Evolutionary conservation across 2,888 invertebrate species (phyloP).

Genomic region (Ischnura elegans): DNA sequence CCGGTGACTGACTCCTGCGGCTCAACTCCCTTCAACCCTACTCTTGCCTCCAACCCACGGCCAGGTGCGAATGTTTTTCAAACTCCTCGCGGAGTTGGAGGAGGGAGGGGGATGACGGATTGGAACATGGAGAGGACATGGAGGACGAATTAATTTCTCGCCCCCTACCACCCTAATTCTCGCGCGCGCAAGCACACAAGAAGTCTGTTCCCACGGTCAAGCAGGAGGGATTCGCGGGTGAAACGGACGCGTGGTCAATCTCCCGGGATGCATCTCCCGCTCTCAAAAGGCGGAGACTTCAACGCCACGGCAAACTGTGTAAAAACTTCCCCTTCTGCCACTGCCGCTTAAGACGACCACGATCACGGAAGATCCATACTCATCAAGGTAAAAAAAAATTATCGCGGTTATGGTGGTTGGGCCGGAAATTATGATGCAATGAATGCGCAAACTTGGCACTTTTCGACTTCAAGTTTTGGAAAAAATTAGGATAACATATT

Average conservation of each 20-base stretch:
- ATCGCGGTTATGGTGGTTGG: too few species aligned
- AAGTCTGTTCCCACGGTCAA: background rate
- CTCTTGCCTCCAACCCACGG: background rate
- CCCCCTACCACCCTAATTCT: too few species aligned
- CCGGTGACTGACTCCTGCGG: background rate
- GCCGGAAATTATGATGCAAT: too few species aligned
- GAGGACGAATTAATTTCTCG: conserved; percentile 18
- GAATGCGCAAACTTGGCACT: too few species aligned
- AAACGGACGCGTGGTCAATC: background rate
- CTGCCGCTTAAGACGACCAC: too few species aligned
- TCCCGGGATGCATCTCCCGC: background rate
- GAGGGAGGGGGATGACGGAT: background rate
- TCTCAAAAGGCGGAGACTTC: background rate
- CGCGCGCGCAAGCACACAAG: background rate
- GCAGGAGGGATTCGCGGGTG: background rate
- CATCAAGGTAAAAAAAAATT: too few species aligned
- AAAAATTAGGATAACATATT: too few species aligned
- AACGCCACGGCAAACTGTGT: background rate
- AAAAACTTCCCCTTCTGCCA: too few species aligned
- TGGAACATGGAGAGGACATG: background rate
- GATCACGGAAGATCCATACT: too few species aligned
- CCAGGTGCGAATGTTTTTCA: background rate
- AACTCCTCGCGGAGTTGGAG: background rate
- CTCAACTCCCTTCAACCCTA: background rate
- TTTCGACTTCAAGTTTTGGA: too few species aligned